phyloP scores from a whole-genome alignment of 2,888 invertebrate genomes.

The Nyleta sp. region DNA sequence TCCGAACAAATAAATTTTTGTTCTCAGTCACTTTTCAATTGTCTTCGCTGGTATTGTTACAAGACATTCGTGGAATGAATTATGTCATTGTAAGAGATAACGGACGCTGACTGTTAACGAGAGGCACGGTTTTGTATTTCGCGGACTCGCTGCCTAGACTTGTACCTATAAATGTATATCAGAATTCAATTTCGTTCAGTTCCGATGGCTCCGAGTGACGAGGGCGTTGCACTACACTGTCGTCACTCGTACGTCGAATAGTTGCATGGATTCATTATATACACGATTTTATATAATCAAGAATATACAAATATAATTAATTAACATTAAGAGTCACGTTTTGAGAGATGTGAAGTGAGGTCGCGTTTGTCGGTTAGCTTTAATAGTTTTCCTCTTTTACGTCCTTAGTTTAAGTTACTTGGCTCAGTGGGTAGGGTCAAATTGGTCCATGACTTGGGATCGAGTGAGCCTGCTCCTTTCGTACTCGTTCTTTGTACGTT shows the following conservation, averaged over 20 bases:
- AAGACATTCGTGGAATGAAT: not conserved
- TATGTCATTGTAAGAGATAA: not conserved
- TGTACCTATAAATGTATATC: too few species aligned
- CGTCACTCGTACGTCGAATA: too few species aligned
- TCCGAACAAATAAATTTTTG: too few species aligned
- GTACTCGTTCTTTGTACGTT: not conserved
- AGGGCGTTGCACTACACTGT: too few species aligned
- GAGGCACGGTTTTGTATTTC: too few species aligned
- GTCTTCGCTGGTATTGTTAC: slow-evolving; percentile 40
- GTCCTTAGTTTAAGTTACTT: slow-evolving; percentile 36
- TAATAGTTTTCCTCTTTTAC: slow-evolving; percentile 10
- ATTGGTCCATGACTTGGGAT: slow-evolving; percentile 26
- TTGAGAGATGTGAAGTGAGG: not conserved
- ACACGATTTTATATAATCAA: too few species aligned
- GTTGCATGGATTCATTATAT: too few species aligned
- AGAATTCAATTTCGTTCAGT: too few species aligned
- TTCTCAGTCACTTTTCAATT: slow-evolving; percentile 32
- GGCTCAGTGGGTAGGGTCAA: not conserved
- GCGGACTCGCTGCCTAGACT: too few species aligned
- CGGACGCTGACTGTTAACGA: not conserved
- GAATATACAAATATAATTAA: too few species aligned
- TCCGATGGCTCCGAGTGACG: too few species aligned
- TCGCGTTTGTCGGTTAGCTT: slow-evolving; percentile 4
- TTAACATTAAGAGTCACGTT: not conserved
- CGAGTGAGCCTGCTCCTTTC: slow-evolving; percentile 29